phyloP scores from a whole-genome alignment of 2,888 invertebrate genomes.

The Heterodera filipjevi region DNA sequence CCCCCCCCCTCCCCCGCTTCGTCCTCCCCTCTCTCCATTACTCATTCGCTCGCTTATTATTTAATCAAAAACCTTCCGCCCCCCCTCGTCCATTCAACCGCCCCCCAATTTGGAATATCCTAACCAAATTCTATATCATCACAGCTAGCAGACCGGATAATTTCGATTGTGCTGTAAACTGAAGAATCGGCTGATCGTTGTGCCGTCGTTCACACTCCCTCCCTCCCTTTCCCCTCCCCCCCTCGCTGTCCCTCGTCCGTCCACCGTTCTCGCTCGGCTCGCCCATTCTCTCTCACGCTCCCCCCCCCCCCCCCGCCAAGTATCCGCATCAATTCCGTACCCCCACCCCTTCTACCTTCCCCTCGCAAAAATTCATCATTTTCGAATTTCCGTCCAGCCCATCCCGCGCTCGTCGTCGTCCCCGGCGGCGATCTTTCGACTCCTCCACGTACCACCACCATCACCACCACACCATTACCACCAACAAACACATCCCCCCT shows the following conservation, averaged over 20 bases:
- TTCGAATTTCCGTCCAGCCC: not conserved
- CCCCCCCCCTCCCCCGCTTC: not conserved
- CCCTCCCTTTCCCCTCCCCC: not conserved
- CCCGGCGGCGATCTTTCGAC: not conserved
- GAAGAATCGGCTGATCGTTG: not conserved
- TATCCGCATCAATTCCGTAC: not conserved
- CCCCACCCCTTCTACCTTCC: not conserved
- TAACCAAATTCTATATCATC: not conserved
- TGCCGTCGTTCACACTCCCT: not conserved
- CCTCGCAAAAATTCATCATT: not conserved
- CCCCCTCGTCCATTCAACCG: not conserved
- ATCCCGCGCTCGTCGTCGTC: not conserved
- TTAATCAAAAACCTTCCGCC: not conserved
- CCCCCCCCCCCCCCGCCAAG: no score
- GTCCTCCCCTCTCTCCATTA: not conserved
- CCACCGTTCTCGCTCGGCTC: no score
- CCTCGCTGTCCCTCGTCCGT: no score
- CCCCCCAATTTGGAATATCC: not conserved
- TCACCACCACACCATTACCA: not conserved
- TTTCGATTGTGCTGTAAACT: not conserved
- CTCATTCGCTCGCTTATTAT: not conserved
- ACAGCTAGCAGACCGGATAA: not conserved
- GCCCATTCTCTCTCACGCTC: no score
- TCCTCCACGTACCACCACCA: conserved; percentile 5
- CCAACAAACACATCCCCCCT: not conserved